Evolutionary conservation across 2,797 vertebrate species (phyloP).

Genomic region (Tapirus indicus): DNA sequence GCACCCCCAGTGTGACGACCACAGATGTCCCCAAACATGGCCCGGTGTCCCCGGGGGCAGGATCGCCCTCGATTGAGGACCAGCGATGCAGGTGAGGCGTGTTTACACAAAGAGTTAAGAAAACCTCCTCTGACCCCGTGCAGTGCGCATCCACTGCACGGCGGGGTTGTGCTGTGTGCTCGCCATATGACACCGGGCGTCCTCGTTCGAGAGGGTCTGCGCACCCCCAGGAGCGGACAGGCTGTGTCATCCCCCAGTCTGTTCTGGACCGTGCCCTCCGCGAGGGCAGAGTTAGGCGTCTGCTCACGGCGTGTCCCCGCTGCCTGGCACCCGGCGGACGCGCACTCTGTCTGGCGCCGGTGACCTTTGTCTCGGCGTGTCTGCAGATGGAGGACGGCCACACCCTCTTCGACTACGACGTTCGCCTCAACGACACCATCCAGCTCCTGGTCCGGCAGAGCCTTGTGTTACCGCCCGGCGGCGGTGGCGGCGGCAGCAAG

Average conservation of each 20-base stretch:
- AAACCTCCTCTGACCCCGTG: background rate
- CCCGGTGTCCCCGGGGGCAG: background rate
- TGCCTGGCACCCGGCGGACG: background rate
- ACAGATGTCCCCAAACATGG: background rate
- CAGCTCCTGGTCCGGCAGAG: slow-evolving; percentile 96
- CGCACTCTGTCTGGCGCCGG: background rate
- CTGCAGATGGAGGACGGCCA: slow-evolving; percentile 98
- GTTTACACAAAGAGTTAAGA: background rate
- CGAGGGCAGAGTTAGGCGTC: background rate
- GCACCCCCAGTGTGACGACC: background rate
- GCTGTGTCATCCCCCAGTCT: background rate
- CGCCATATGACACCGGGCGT: accelerated
- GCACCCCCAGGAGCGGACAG: background rate
- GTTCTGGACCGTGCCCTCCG: accelerated
- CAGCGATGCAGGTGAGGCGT: accelerated
- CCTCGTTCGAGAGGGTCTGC: background rate
- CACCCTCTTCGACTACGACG: slow-evolving; percentile 98
- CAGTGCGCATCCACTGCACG: background rate
- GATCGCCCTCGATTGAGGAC: background rate
- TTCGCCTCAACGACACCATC: slow-evolving; percentile 97
- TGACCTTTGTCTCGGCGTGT: slow-evolving; percentile 5
- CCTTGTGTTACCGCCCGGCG: slow-evolving; percentile 69
- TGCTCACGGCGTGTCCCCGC: accelerated
- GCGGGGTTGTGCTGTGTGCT: background rate
- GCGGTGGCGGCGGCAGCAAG: slow-evolving; percentile 84